Evolutionary conservation across 2,113 vertebrate genomes (phyloP).

Genomic region (Ondatra zibethicus): DNA sequence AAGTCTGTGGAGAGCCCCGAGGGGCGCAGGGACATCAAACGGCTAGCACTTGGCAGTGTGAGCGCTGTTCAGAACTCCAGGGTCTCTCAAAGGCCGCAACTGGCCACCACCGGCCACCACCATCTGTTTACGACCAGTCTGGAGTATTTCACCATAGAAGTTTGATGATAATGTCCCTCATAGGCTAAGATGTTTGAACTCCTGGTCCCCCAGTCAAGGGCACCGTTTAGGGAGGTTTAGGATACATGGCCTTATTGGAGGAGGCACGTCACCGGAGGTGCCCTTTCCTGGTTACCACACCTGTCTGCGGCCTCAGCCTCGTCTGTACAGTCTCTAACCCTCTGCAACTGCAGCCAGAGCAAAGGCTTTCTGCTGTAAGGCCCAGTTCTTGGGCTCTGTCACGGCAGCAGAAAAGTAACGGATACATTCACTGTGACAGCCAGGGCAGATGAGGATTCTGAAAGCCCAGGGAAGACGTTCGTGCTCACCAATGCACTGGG

Average conservation of each 20-base stretch:
- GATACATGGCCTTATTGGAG: neutral
- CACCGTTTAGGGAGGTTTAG: neutral
- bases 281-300: too few relatives aligned
- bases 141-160: neutral
- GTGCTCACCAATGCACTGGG: neutral
- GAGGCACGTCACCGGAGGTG: neutral
- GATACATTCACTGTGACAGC: neutral
- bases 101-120: neutral
- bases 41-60: neutral
- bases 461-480: neutral
- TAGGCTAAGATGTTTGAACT: neutral
- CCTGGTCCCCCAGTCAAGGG: neutral
- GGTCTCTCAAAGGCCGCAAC: neutral
- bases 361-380: neutral
- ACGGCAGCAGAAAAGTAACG: neutral
- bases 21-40: fast-evolving
- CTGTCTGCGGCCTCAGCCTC: neutral
- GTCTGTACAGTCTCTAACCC: neutral
- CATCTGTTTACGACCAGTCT: neutral
- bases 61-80: too few relatives aligned
- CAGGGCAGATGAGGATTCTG: neutral
- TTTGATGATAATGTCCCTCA: neutral
- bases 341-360: neutral
- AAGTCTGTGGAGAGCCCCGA: neutral
- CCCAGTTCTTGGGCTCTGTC: neutral